These are phyloP conservation scores for Pentalonia nigronervosa DNA, from an alignment of 1,140 invertebrate species.

Conservation along the genomic window DNA sequence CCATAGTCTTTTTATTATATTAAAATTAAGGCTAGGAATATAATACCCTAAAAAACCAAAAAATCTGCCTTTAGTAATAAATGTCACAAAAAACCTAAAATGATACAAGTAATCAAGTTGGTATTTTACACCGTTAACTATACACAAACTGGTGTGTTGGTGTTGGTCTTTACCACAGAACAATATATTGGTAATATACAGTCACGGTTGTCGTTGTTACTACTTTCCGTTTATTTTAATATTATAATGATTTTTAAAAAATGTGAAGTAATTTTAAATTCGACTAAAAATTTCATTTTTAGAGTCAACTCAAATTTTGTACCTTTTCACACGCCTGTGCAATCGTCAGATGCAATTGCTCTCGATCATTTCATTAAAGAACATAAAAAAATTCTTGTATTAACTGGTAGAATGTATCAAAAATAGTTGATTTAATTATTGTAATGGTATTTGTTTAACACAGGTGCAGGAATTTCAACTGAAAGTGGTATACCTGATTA, in stretches of 20 bases:
- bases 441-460: background rate
- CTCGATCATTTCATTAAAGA: conserved; percentile 72
- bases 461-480: conserved; percentile 93
- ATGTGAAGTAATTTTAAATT: background rate
- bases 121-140: no score
- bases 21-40: no score
- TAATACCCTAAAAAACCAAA: no score
- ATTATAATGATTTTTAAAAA: background rate
- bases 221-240: background rate
- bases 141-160: no score
- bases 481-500: conserved; percentile 96
- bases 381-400: conserved; percentile 72
- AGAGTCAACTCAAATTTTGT: conserved; percentile 68
- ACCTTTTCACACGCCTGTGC: conserved; percentile 74
- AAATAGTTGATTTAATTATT: background rate
- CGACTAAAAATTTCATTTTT: background rate
- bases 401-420: conserved; percentile 68
- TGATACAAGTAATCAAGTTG: no score
- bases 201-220: background rate
- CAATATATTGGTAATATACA: no score
- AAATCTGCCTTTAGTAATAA: no score
- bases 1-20: no score
- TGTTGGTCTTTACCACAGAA: no score
- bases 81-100: no score
- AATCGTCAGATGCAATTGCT: conserved; percentile 69